Evolutionary conservation across 2,113 vertebrate species (phyloP).

Genomic region (Chunga burmeisteri): DNA sequence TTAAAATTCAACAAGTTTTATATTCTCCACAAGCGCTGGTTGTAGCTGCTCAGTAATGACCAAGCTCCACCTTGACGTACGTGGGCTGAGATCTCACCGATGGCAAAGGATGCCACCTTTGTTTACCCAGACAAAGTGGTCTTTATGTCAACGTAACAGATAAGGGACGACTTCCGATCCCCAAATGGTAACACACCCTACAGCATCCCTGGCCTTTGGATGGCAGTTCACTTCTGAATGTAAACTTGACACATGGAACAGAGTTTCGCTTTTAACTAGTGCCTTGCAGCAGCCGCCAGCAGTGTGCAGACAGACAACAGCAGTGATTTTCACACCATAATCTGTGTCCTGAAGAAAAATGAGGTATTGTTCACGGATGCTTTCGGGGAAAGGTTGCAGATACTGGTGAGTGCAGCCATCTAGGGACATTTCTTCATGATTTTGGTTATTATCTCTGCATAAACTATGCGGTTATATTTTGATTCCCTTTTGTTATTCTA

Average conservation of each 20-base stretch:
- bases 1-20: neutral
- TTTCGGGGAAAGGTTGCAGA: neutral
- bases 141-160: neutral
- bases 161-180: neutral
- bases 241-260: neutral
- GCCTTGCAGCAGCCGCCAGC: neutral
- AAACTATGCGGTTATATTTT: neutral
- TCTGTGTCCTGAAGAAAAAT: neutral
- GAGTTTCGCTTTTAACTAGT: neutral
- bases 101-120: neutral
- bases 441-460: neutral
- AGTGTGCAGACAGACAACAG: neutral
- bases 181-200: accelerated
- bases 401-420: neutral
- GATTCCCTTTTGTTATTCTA: neutral
- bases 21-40: neutral
- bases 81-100: neutral
- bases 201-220: neutral
- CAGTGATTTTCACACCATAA: neutral
- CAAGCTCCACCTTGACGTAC: neutral
- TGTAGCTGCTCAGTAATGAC: neutral
- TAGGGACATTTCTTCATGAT: neutral
- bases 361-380: accelerated
- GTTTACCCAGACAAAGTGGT: neutral
- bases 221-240: neutral